Conservation (phyloP, 2,113 vertebrate species). For the Capra hircus region DNA sequence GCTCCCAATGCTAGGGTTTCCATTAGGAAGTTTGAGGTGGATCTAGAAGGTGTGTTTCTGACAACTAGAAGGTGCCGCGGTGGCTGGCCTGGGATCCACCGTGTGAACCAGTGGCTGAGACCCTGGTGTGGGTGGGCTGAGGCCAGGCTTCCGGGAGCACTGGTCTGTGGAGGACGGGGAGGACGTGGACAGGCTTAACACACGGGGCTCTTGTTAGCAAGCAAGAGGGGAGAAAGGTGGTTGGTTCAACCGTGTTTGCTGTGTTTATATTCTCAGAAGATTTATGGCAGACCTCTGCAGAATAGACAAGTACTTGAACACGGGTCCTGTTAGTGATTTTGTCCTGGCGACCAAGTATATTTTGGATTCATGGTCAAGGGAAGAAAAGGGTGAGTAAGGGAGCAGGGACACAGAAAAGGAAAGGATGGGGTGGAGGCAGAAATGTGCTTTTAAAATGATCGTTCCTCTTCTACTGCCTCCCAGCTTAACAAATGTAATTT, state of each 20-base stretch:
- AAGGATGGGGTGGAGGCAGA: neutral
- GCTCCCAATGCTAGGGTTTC: neutral
- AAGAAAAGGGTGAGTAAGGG: neutral
- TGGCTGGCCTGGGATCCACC: neutral
- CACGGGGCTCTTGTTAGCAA: neutral
- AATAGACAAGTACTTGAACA: neutral
- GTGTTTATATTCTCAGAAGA: neutral
- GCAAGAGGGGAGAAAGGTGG: neutral
- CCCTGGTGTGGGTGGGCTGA: no score
- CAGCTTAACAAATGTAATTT: neutral
- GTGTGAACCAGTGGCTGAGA: neutral
- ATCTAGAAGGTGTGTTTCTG: neutral
- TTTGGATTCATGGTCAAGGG: neutral
- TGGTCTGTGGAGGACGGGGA: accelerated
- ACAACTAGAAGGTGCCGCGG: neutral
- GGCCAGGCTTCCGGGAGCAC: neutral
- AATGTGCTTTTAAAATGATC: neutral
- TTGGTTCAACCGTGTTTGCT: neutral
- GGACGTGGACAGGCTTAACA: neutral
- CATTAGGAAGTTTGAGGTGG: neutral
- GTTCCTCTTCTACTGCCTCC: neutral
- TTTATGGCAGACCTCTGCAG: neutral
- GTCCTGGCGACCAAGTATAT: neutral
- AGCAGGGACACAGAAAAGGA: neutral
- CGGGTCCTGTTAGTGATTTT: neutral